phyloP scores from a whole-genome alignment of 2,113 vertebrate genomes.

The Chroicocephalus ridibundus region DNA sequence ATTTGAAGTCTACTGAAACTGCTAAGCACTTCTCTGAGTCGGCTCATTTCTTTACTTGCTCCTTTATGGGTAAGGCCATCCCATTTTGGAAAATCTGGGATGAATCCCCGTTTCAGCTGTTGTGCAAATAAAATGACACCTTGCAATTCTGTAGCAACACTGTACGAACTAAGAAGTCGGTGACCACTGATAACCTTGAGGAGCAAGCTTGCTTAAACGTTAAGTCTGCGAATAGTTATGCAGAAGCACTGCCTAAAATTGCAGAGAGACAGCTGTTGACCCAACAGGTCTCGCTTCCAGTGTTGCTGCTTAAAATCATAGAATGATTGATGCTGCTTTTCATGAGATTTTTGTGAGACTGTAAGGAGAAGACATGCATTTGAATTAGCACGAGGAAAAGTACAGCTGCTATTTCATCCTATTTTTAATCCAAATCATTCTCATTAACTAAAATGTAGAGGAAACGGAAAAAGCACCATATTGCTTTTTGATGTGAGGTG shows the following conservation, averaged over 20 bases:
- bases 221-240: not conserved
- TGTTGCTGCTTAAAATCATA: not conserved
- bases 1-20: not conserved
- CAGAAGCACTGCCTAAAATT: not conserved
- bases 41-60: not conserved
- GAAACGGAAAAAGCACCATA: not conserved
- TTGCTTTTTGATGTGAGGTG: not conserved
- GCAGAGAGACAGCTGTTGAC: not conserved
- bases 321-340: not conserved
- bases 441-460: not conserved
- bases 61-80: not conserved
- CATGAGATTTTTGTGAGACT: not conserved
- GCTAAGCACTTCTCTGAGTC: not conserved
- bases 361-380: not conserved
- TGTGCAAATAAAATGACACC: not conserved
- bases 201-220: not conserved
- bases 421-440: not conserved
- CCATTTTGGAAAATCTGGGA: not conserved
- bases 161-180: not conserved
- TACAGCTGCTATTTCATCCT: constrained; percentile 1
- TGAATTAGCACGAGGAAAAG: not conserved
- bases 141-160: not conserved
- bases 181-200: not conserved
- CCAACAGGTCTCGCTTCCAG: not conserved
- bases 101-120: not conserved